These are phyloP conservation scores for Lutra lutra DNA, from an alignment of 2,797 vertebrate species.

Conservation along the genomic window DNA sequence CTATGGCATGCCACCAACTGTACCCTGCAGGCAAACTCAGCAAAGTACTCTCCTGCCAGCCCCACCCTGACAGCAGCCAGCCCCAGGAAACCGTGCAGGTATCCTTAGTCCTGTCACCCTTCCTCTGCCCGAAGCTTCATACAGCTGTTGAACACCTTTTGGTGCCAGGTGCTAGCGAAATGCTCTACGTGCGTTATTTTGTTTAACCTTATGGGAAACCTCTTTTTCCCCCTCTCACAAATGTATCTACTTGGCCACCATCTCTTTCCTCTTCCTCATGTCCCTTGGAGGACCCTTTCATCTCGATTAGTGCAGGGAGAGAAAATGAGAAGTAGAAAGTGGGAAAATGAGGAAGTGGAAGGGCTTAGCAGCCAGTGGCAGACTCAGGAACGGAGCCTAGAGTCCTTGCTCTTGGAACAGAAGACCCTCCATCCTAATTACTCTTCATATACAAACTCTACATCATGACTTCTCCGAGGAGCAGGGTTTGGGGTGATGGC, in stretches of 20 bases:
- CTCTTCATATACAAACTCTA: not conserved
- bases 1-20: not conserved
- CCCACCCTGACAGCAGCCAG: not conserved
- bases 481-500: not conserved
- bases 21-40: constrained; percentile 29
- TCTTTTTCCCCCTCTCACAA: not conserved
- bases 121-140: not conserved
- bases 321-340: not conserved
- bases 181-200: not conserved
- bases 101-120: not conserved
- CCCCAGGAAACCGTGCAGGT: not conserved
- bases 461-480: not conserved
- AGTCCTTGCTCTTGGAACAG: not conserved
- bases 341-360: not conserved
- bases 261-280: not conserved
- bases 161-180: not conserved
- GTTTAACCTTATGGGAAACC: not conserved
- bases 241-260: not conserved
- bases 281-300: not conserved
- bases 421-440: not conserved
- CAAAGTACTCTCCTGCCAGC: not conserved
- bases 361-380: not conserved
- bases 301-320: not conserved
- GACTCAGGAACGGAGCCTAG: not conserved
- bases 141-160: not conserved